Evolutionary conservation across 2,113 vertebrate genomes (phyloP).

Genomic region (Bubo blakistoni): DNA sequence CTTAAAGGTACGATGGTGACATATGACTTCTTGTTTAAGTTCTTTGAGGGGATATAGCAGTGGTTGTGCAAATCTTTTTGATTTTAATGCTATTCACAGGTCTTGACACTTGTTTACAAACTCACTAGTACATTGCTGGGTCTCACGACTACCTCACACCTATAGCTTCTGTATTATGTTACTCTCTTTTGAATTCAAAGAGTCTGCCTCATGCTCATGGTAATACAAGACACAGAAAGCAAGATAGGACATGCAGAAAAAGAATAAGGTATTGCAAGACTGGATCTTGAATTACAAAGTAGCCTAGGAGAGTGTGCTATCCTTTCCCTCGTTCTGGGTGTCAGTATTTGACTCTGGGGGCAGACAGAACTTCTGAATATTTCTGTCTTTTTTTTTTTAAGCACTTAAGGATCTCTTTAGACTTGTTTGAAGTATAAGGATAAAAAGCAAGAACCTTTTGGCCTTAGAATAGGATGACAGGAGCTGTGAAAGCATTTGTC

Average conservation of each 20-base stretch:
- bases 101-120: not conserved
- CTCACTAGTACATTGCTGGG: not conserved
- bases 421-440: not conserved
- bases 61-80: not conserved
- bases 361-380: not conserved
- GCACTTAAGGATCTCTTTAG: not conserved
- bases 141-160: not conserved
- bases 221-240: not conserved
- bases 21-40: not conserved
- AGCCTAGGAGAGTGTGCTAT: not conserved
- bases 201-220: not conserved
- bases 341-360: not conserved
- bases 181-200: not conserved
- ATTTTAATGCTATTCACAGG: not conserved
- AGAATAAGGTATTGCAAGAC: not conserved
- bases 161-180: not conserved
- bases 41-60: not conserved
- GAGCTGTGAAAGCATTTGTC: not conserved
- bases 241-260: not conserved
- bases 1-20: not conserved
- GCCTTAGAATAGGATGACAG: not conserved
- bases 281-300: not conserved
- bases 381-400: not conserved
- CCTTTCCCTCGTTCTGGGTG: not conserved
- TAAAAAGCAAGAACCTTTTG: not conserved